Evolutionary conservation across 92 coral and sea anemone species (phyloP), one percentile per base, ranked within the genome.

Genomic region (Plumapathes pennacea): DNA sequence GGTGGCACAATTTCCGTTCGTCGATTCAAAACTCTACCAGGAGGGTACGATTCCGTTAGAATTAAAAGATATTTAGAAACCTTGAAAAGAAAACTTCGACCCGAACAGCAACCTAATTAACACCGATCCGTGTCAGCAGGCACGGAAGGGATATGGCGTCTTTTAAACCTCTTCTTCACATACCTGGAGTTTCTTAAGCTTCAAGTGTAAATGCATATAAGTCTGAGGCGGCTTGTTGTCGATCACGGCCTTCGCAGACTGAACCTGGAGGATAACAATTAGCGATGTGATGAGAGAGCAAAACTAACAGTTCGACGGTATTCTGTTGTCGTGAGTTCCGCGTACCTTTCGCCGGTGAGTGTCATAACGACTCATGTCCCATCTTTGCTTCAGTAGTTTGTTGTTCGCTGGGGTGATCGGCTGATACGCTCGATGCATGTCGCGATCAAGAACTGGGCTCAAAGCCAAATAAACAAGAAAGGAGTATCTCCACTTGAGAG

Each of bases 341-440:
- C 74, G 52, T 54, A 92, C 98, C 94, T 92, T 92, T 74, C 92
- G 80, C 6, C 98, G 64, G 57, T 92, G 98, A 26, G 90, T 89
- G 40, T 92, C 88, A 24, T 89, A 92, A 46, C 96, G 72, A 52
- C 84, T 84, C 73, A 76, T 89, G 19, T 92, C 98, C 98, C 98
- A 92, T 92, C 88, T 78, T 66, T 92, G 89, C 76, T 92, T 92
- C 56, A 92, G 58, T 14, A 92, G 84, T 67, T 92, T 92, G 86
- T 92, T 92, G 57, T 85, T 92, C 12, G 98, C 96, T 6, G 98
- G 98, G 17, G 98, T 92, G 12, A 92, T 92, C 9, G 98, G 98
- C 46, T 92, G 98, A 71, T 84, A 92, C 23, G 96, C 88, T 46
- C 98, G 80, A 57, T 92, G 96, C 98, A 92, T 92, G 46, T 31